Conservation (phyloP, 2,113 vertebrate genomes). For the Zapus hudsonius region DNA sequence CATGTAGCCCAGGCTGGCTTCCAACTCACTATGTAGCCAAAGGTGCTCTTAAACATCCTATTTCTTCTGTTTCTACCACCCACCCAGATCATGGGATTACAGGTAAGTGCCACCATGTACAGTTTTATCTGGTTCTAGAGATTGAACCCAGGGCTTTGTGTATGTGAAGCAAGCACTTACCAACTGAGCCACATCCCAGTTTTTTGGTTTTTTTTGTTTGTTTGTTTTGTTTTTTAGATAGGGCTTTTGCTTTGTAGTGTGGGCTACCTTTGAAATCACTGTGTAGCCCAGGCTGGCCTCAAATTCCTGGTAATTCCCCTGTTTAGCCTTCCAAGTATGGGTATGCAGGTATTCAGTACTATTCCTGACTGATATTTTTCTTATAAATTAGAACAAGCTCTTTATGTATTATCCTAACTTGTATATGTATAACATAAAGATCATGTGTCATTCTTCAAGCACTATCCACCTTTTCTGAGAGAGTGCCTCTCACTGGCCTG, state of each 20-base stretch:
- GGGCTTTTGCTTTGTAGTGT: neutral
- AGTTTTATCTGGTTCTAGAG: neutral
- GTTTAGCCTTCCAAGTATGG: neutral
- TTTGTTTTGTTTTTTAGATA: neutral
- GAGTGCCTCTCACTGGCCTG: no score
- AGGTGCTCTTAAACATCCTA: no score
- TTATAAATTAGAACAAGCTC: neutral
- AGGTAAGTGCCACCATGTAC: neutral
- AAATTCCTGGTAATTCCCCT: neutral
- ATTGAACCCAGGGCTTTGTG: neutral
- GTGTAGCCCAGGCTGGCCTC: neutral
- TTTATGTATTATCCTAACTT: constrained; percentile 33
- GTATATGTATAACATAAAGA: neutral
- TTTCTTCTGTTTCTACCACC: neutral
- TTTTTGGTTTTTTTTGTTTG: neutral
- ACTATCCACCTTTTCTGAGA: no score
- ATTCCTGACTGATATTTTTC: neutral
- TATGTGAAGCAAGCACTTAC: neutral
- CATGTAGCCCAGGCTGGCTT: neutral
- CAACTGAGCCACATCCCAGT: neutral
- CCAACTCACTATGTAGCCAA: neutral
- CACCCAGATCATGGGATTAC: no score
- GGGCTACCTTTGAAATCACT: neutral
- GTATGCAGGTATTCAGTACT: neutral
- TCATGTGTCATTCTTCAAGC: neutral